Percentiles rank a stretch among this genome's conserved stretches.
Evolutionary conservation across 2,797 vertebrate species (phyloP).

Genomic region (Hapalemur alaotrensis): DNA sequence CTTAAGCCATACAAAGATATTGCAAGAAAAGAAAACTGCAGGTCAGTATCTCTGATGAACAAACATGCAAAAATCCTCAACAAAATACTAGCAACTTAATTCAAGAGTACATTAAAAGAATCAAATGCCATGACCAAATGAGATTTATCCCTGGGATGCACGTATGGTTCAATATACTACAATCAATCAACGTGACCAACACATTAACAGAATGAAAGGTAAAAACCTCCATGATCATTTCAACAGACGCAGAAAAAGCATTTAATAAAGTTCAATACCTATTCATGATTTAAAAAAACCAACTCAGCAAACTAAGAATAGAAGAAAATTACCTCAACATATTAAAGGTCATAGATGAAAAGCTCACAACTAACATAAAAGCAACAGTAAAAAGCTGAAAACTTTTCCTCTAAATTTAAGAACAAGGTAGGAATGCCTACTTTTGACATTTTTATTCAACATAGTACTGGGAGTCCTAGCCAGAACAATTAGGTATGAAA

Average conservation of each 20-base stretch:
- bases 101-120: not conserved
- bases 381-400: not conserved
- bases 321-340: not conserved
- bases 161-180: not conserved
- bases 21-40: not conserved
- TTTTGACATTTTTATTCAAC: not conserved
- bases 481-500: not conserved
- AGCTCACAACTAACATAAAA: not conserved
- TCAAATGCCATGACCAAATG: not conserved
- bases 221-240: not conserved
- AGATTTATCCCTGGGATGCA: not conserved
- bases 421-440: not conserved
- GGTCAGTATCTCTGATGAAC: not conserved
- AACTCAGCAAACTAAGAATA: not conserved
- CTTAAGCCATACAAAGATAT: not conserved
- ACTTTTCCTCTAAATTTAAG: not conserved
- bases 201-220: not conserved
- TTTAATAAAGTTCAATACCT: not conserved
- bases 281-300: not conserved
- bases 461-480: not conserved
- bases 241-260: not conserved
- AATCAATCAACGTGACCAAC: not conserved
- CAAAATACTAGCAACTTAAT: not conserved
- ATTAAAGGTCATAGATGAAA: not conserved
- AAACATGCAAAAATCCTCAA: not conserved